A percentile compares a stretch with the other conserved stretches of the same genome.
Evolutionary conservation across 2,113 vertebrate species (phyloP).

Genomic region (Calyptommatus sinebrachiatus): DNA sequence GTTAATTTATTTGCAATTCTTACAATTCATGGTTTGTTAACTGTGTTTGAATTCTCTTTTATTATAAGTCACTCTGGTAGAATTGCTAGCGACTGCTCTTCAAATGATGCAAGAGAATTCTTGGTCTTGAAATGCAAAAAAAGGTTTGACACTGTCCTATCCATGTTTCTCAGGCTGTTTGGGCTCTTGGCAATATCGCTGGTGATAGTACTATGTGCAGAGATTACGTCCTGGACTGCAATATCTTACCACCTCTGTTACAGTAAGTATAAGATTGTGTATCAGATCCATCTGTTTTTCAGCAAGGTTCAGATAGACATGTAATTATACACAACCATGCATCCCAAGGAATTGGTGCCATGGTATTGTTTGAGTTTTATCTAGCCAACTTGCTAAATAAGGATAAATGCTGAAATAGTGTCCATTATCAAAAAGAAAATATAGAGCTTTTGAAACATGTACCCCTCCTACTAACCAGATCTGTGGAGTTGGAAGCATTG

Average conservation of each 20-base stretch:
- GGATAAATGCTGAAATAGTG: neutral
- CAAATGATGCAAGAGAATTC: neutral
- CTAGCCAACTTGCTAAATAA: neutral
- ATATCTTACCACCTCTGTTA: constrained; percentile 91
- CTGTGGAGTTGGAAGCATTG: too few species aligned
- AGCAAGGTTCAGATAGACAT: neutral
- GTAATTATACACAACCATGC: too few species aligned
- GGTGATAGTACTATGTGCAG: constrained; percentile 98
- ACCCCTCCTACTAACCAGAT: too few species aligned
- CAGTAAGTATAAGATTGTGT: constrained; percentile 81
- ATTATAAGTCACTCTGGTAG: neutral
- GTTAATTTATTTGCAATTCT: too few species aligned
- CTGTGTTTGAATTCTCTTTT: neutral
- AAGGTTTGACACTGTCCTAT: neutral
- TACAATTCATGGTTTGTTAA: too few species aligned
- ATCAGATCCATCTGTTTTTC: neutral
- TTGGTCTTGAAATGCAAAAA: neutral
- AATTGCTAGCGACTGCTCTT: neutral
- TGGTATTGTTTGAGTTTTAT: neutral
- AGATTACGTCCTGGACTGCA: constrained; percentile 96
- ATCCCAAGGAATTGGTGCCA: neutral
- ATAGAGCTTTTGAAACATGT: neutral
- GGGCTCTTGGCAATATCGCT: constrained; percentile 98
- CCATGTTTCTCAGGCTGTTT: constrained; percentile 85
- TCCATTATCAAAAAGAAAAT: neutral